Base-by-base conservation (phyloP, 1,140 invertebrate genomes). In the Gonioctena quinquepunctata region DNA sequence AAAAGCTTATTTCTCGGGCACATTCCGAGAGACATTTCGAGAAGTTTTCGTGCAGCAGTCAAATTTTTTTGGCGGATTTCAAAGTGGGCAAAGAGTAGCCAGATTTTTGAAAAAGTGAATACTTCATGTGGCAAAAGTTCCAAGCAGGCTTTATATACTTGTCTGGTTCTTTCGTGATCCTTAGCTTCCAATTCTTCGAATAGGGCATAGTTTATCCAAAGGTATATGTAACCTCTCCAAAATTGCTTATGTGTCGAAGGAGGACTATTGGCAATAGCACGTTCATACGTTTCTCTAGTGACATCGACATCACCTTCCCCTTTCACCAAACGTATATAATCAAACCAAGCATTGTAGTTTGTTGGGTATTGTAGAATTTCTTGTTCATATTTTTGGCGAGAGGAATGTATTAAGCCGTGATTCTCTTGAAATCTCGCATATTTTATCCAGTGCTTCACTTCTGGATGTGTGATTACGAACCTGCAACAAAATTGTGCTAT, bases 321-420 rank as follows among this genome's bases (percentile, higher is more conserved):
- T 87, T 99, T 97, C 59, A 99, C 89, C 33, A 99, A 86, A 76
- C 96, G 89, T 13, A 99, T 86, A 80, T 97, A 99, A 83, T 99
- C 98, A 87, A 99, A 99, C 98, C 98, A 99, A 8, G 96, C 95
- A 87, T 99, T 98, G 86, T 99, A 99, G 85, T 99, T 98, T 33
- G 91, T 93, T 7, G 97, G 94, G 89, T 99, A 98, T 69, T 92
- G 89, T 79, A 93, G 91, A 5, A 99, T 91, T 87, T 96, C 94
- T 86, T 96, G 93, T 86, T 99, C 96, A 87, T 99, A 99, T 86
- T 95, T 95, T 85, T 99, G 98, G 64, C 98, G 87, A 0, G 97
- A 88, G 71, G 96, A 95, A 73, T 92, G 92, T 57, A 98, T 93
- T 79, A 96, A 99, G 1, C 94, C 93, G 84, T 99, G 92, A 59